Base-by-base conservation (phyloP, 2,113 vertebrate species). In the Pomatostomus ruficeps region DNA sequence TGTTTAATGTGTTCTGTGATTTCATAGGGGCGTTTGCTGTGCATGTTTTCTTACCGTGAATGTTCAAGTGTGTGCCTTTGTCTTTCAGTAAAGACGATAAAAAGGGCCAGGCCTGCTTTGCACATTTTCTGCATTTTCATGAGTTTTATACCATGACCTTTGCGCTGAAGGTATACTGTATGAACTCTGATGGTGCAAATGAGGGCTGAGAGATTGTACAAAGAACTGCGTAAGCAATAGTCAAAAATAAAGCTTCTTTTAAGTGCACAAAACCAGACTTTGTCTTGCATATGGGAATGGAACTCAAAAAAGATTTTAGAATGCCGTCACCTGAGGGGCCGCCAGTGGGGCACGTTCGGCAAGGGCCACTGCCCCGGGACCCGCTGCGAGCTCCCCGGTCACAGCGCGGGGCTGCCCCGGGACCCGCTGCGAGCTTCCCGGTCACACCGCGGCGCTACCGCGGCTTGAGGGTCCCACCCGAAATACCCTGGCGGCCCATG, bases 151-250 rank as follows among this genome's bases (percentile, higher is more conserved):
- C 31, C 26, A 4, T 8, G 11, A 10, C 15, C 42, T 61, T 46
- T 40, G 36, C 12, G 33, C 24, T 40, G 3, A 40, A 31, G 20
- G 16, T 11, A 35, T 14, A 5, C 48, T 11, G 36, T 15, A 2
- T 24, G 61, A 70, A 5, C 23, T 19, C 24, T 12, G 35, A 12
- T 14, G 19, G 16, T 31, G 36, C 43, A 46, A 43, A 19, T 1
- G 6, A 49, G 49, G 43, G 33, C 12, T 6, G 11, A 20, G n/a
- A 10, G 31, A 5, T 26, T 25, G 40, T 6, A 62, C 7, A 2
- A 36, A 29, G 13, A 61, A 51, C 1, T 54, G 36, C 29, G 38
- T 0, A 14, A 48, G 14, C 7, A 7, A 58, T 0, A 14, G 11
- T 54, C 1, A 24, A 48, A 54, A 68, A 68, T 61, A 76, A 73